Conservation (phyloP, 2,797 vertebrate genomes). For the Stomatorhinus walkeri region DNA sequence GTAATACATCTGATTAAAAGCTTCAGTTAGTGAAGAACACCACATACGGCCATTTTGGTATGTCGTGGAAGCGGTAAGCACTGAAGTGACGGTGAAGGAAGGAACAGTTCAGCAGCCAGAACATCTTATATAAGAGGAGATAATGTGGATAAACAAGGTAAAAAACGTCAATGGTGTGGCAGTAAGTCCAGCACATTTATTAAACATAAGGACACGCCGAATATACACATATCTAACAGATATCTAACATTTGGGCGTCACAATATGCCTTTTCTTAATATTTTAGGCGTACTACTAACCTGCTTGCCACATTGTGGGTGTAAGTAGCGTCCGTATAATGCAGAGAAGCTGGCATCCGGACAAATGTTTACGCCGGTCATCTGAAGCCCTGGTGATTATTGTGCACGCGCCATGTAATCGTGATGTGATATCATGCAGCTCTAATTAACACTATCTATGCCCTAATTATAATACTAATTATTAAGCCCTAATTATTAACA, state of each 20-base stretch:
- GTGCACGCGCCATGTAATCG: not conserved
- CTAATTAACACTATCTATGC: not conserved
- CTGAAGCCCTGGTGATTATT: not conserved
- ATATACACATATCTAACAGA: not conserved
- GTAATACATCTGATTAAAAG: not conserved
- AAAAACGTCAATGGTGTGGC: not conserved
- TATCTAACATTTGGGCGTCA: not conserved
- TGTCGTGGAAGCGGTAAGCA: not conserved
- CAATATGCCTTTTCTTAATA: not conserved
- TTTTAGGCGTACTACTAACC: not conserved
- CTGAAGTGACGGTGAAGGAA: not conserved
- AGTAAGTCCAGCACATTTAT: not conserved
- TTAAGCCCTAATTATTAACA: too few relatives aligned
- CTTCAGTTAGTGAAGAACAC: not conserved
- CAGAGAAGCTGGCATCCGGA: not conserved
- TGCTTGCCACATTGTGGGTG: not conserved
- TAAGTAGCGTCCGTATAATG: not conserved
- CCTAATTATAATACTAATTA: too few relatives aligned
- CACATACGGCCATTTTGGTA: not conserved
- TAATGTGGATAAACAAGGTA: not conserved
- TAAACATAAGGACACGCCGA: not conserved
- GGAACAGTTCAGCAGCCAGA: not conserved
- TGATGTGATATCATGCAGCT: not conserved
- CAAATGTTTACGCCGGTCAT: not conserved
- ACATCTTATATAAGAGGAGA: not conserved